phyloP scores from a whole-genome alignment of 2,797 vertebrate genomes.

The Falco novaeseelandiae region DNA sequence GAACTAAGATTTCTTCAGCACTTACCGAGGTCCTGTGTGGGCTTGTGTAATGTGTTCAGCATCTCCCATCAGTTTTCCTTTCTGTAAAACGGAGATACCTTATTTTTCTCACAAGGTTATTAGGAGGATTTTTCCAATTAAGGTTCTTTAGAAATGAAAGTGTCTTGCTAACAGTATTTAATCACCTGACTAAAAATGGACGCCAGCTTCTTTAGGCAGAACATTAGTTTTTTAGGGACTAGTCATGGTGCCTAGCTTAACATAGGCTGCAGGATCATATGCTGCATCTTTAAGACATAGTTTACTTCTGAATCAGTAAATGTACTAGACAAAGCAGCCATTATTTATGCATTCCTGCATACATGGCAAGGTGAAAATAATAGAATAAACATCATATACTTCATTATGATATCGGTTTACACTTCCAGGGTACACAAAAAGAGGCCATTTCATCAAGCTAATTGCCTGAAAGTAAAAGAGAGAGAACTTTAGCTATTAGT shows the following conservation, averaged over 20 bases:
- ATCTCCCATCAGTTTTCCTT: neutral
- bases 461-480: constrained; percentile 96
- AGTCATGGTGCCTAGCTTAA: neutral
- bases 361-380: constrained; percentile 90
- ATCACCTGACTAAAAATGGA: neutral
- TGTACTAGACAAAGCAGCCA: constrained; percentile 74
- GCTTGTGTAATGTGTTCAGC: neutral
- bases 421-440: constrained; percentile 89
- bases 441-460: constrained; percentile 97
- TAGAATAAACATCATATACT: constrained; percentile 89
- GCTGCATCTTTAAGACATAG: constrained; percentile 77
- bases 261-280: neutral
- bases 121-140: constrained; percentile 24
- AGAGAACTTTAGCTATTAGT: constrained; percentile 95
- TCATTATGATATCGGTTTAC: constrained; percentile 94
- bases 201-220: neutral
- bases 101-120: constrained; percentile 1
- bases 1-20: neutral
- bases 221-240: neutral
- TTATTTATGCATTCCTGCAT: constrained; percentile 78
- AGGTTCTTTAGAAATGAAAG: neutral
- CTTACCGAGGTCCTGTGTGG: neutral
- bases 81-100: neutral
- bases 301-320: constrained; percentile 77
- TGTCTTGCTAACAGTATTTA: neutral